Percentiles rank a stretch among this genome's conserved stretches.
These are phyloP conservation scores for Lycocerus yunnanus DNA, from an alignment of 2,888 invertebrate species.

Conservation along the genomic window DNA sequence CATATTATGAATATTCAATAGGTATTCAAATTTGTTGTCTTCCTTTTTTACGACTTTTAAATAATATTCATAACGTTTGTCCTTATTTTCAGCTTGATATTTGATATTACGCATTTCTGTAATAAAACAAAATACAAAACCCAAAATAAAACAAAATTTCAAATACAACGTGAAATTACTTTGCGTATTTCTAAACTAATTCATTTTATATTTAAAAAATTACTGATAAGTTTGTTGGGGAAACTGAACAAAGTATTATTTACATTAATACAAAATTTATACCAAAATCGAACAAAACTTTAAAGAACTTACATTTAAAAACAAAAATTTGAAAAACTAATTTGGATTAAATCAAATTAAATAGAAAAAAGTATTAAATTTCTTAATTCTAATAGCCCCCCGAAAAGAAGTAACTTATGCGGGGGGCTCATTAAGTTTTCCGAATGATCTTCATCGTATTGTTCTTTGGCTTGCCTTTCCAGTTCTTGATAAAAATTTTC, in stretches of 20 bases:
- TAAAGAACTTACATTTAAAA: background rate
- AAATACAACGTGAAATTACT: no score
- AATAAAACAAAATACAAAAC: no score
- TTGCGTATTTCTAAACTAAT: background rate
- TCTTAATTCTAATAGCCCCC: conserved; percentile 30
- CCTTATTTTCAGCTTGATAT: no score
- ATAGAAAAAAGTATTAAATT: background rate
- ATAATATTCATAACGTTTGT: no score
- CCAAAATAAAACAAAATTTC: no score
- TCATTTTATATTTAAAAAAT: background rate
- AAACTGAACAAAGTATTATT: background rate
- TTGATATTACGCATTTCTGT: no score
- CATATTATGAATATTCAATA: no score
- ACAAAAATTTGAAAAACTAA: background rate
- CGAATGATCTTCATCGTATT: conserved; percentile 56
- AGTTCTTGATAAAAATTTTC: conserved; percentile 64
- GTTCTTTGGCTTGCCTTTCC: conserved; percentile 69
- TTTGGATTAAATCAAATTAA: background rate
- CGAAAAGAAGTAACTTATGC: conserved; percentile 36
- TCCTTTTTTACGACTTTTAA: no score
- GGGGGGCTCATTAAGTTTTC: conserved; percentile 45
- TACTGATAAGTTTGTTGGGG: background rate
- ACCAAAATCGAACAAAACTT: background rate
- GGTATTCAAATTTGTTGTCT: no score
- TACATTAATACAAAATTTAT: background rate